These are phyloP conservation scores for Oreamnos americanus DNA, from an alignment of 2,113 vertebrate genomes.

Conservation along the genomic window DNA sequence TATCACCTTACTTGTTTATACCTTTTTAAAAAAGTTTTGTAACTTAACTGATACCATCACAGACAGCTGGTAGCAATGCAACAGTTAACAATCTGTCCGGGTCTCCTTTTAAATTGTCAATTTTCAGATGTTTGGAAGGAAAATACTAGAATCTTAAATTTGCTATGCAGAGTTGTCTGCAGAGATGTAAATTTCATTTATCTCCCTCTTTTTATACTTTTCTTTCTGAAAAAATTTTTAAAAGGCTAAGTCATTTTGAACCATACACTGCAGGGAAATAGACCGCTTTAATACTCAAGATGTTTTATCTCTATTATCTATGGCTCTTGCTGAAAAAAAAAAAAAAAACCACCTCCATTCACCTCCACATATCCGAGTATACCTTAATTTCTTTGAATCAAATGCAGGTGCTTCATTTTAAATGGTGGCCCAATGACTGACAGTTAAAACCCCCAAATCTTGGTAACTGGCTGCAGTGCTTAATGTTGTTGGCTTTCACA, in stretches of 20 bases:
- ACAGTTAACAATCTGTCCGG: background rate
- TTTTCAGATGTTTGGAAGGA: constrained; percentile 54
- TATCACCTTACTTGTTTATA: background rate
- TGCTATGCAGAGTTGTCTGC: constrained; percentile 31
- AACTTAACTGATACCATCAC: background rate
- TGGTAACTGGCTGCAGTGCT: background rate
- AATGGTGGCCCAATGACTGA: background rate
- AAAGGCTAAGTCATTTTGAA: constrained; percentile 58
- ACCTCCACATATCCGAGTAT: background rate
- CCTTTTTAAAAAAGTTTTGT: background rate
- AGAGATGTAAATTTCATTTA: constrained; percentile 43
- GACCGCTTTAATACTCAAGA: constrained; percentile 12
- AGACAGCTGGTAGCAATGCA: background rate
- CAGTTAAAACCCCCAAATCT: background rate
- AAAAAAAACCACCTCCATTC: background rate
- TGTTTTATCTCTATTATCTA: constrained; percentile 37
- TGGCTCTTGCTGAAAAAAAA: background rate
- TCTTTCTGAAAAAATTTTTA: constrained; percentile 32
- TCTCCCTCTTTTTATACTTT: constrained; percentile 9
- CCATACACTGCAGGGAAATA: background rate
- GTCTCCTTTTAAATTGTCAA: constrained; percentile 14
- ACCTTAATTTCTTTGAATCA: constrained; percentile 21
- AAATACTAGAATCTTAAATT: constrained; percentile 50
- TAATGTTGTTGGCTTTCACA: background rate
- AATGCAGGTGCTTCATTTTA: constrained; percentile 36